Conservation (phyloP, 2,113 vertebrate species). For the Paramormyrops kingsleyae region DNA sequence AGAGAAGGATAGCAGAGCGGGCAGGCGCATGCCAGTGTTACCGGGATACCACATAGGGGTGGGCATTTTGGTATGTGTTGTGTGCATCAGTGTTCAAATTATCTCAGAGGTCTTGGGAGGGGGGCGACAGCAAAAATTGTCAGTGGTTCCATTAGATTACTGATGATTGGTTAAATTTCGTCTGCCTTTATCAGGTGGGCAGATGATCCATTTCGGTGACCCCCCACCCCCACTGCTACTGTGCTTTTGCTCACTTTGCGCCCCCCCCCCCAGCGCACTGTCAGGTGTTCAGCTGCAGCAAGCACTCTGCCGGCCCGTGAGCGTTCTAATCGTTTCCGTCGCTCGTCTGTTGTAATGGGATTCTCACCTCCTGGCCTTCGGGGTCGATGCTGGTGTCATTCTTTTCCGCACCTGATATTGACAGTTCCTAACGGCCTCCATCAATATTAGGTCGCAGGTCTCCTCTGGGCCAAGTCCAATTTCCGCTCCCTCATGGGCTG, state of each 20-base stretch:
- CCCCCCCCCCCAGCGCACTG: neutral
- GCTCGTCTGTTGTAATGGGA: conserved; percentile 33
- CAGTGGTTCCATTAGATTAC: neutral
- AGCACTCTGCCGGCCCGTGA: conserved; percentile 32
- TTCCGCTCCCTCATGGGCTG: conserved; percentile 47
- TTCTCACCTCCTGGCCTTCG: conserved; percentile 26
- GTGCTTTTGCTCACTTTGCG: neutral
- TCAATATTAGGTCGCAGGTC: conserved; percentile 42
- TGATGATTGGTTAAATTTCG: neutral
- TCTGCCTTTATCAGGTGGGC: neutral
- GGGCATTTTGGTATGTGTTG: neutral
- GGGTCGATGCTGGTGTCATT: conserved; percentile 41
- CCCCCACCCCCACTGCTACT: neutral
- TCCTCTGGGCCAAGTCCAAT: conserved; percentile 41
- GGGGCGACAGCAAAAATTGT: neutral
- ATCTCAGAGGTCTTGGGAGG: neutral
- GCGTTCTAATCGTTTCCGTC: conserved; percentile 46
- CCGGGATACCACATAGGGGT: neutral
- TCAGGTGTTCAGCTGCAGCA: conserved; percentile 9
- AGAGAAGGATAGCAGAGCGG: neutral
- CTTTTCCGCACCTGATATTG: conserved; percentile 29
- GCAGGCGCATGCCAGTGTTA: neutral
- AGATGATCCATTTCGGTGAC: neutral
- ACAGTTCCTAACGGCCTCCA: conserved; percentile 46
- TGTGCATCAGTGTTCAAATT: neutral